Evolutionary conservation across 92 coral and sea anemone species (phyloP).

Genomic region (Phymanthus crucifer): DNA sequence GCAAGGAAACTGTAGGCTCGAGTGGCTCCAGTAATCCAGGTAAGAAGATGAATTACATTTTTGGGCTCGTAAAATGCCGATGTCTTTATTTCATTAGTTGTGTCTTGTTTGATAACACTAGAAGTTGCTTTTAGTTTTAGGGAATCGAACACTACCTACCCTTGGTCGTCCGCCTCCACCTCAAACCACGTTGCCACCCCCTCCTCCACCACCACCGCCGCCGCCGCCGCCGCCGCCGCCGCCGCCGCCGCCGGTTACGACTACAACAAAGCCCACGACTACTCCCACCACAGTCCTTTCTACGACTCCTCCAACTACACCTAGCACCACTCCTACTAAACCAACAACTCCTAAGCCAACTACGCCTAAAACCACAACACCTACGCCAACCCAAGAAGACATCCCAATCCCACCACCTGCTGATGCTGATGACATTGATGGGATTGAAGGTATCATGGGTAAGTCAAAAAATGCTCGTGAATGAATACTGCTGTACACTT

Average conservation of each 20-base stretch:
- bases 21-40: slow-evolving; percentile 8
- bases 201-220: slow-evolving; percentile 19
- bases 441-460: slow-evolving; percentile 30
- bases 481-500: too few species aligned
- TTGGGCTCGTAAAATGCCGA: too few species aligned
- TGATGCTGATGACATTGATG: slow-evolving; percentile 22
- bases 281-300: slow-evolving; percentile 22
- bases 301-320: slow-evolving; percentile 21
- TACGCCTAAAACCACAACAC: slow-evolving; percentile 39
- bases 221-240: slow-evolving; percentile 29
- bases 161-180: slow-evolving; percentile 13
- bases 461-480: too few species aligned
- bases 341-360: slow-evolving; percentile 32
- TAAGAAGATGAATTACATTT: background rate
- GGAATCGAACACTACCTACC: background rate
- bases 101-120: background rate
- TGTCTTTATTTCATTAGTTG: too few species aligned
- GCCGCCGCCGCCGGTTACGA: slow-evolving; percentile 36
- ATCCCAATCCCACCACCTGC: slow-evolving; percentile 54
- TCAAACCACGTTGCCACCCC: slow-evolving; percentile 19
- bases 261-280: slow-evolving; percentile 14
- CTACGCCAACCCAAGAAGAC: slow-evolving; percentile 19
- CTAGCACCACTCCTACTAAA: slow-evolving; percentile 8
- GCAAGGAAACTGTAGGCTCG: background rate
- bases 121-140: background rate